Evolutionary conservation across 2,797 vertebrate species (phyloP).

Genomic region (Gallirallus australis): DNA sequence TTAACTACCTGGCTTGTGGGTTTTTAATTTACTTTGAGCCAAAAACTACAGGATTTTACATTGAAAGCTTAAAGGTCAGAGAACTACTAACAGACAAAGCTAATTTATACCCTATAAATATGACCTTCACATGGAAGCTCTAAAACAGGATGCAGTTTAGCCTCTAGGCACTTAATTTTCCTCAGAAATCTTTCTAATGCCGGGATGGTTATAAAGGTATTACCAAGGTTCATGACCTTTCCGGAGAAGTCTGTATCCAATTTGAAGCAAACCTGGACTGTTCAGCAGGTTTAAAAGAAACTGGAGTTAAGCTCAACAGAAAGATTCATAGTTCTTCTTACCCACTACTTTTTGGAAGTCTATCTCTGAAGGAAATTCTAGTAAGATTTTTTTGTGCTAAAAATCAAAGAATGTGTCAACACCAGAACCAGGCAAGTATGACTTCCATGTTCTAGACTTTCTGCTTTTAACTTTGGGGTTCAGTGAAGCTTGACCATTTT

Average conservation of each 20-base stretch:
- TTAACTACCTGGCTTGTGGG: slow-evolving; percentile 9
- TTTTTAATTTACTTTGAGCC: slow-evolving; percentile 11
- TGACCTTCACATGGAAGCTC: slow-evolving; percentile 26
- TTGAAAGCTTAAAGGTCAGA: slow-evolving; percentile 39
- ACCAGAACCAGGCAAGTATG: not conserved
- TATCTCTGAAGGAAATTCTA: not conserved
- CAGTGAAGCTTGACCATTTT: not conserved
- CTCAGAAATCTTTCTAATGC: slow-evolving; percentile 38
- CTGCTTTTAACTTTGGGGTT: not conserved
- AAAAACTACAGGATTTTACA: slow-evolving; percentile 33
- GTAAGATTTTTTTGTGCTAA: not conserved
- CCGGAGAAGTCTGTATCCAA: slow-evolving; percentile 16
- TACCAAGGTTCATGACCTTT: slow-evolving; percentile 39
- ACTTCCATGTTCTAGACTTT: not conserved
- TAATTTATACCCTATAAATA: slow-evolving; percentile 48
- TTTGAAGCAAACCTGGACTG: not conserved
- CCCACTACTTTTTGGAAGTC: not conserved
- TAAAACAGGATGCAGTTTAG: slow-evolving; percentile 51
- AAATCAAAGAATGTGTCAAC: not conserved
- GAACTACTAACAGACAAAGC: slow-evolving; percentile 23
- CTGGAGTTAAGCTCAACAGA: not conserved
- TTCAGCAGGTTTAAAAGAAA: not conserved
- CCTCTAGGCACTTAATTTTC: slow-evolving; percentile 61
- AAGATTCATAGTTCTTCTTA: not conserved
- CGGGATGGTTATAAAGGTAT: slow-evolving; percentile 35